Evolutionary conservation across 1,140 invertebrate species (phyloP).

Genomic region (Pseudomyrmex cubaensis): DNA sequence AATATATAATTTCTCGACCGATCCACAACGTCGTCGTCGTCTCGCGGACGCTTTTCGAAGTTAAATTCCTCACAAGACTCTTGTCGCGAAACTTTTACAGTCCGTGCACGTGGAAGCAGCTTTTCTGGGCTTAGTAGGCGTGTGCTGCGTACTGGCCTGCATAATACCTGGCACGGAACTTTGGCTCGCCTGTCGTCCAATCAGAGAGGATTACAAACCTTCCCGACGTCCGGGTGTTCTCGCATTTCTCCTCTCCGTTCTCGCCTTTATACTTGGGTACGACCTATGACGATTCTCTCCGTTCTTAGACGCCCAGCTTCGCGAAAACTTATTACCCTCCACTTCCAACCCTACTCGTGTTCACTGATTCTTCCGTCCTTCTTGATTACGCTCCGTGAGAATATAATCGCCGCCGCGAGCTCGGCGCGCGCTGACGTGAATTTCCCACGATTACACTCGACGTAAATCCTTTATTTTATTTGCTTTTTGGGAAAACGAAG

Average conservation of each 20-base stretch:
- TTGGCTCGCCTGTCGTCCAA: constrained; percentile 82
- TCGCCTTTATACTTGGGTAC: constrained; percentile 80
- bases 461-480: no score
- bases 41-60: background rate
- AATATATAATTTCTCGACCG: constrained; percentile 12
- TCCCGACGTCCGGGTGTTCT: constrained; percentile 75
- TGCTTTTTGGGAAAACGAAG: no score
- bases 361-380: constrained; percentile 38
- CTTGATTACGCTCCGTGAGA: constrained; percentile 35
- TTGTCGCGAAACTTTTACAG: constrained; percentile 68
- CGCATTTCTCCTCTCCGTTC: constrained; percentile 77
- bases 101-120: constrained; percentile 78
- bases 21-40: background rate
- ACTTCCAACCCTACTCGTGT: constrained; percentile 52
- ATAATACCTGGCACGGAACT: constrained; percentile 82
- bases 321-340: constrained; percentile 44
- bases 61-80: constrained; percentile 30
- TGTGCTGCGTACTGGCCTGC: constrained; percentile 80
- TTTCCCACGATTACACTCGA: background rate
- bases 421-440: background rate
- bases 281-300: constrained; percentile 50
- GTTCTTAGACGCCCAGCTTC: constrained; percentile 30
- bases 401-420: constrained; percentile 18
- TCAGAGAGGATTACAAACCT: constrained; percentile 79
- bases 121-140: constrained; percentile 76